Percentiles rank a stretch among this genome's conserved stretches.
These are phyloP conservation scores for Apodemia mormo DNA, from an alignment of 2,888 invertebrate genomes.

Conservation along the genomic window DNA sequence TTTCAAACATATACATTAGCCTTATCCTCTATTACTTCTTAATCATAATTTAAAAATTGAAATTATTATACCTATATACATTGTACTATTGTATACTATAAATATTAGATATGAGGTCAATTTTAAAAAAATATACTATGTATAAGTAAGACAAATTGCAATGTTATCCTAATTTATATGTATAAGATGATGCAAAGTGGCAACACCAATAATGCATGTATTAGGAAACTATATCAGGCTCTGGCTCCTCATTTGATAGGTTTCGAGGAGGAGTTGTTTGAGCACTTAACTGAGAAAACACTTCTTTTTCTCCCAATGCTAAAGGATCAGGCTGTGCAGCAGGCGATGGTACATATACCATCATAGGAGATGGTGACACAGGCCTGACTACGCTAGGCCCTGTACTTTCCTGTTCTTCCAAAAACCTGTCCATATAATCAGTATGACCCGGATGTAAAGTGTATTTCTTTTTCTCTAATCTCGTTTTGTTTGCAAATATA, in stretches of 20 bases:
- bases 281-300: conserved; percentile 71
- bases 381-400: conserved; percentile 81
- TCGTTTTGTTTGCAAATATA: conserved; percentile 92
- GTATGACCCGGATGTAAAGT: conserved; percentile 95
- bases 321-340: conserved; percentile 70
- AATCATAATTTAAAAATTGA: conserved; percentile 11
- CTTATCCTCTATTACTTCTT: not conserved
- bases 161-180: not conserved
- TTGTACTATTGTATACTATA: conserved; percentile 55
- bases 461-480: conserved; percentile 96
- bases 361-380: conserved; percentile 85
- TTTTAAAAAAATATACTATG: conserved; percentile 32
- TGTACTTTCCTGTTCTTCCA: conserved; percentile 92
- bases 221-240: conserved; percentile 71
- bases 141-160: conserved; percentile 19
- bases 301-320: conserved; percentile 74
- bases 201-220: conserved; percentile 56
- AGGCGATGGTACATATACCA: conserved; percentile 69
- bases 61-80: conserved; percentile 52
- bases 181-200: conserved; percentile 36
- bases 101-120: conserved; percentile 33
- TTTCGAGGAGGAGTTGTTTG: conserved; percentile 63
- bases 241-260: conserved; percentile 69
- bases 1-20: no score
- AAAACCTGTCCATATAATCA: conserved; percentile 96